Conservation (phyloP, 2,888 invertebrate species). For the Strigamia transsilvanica region DNA sequence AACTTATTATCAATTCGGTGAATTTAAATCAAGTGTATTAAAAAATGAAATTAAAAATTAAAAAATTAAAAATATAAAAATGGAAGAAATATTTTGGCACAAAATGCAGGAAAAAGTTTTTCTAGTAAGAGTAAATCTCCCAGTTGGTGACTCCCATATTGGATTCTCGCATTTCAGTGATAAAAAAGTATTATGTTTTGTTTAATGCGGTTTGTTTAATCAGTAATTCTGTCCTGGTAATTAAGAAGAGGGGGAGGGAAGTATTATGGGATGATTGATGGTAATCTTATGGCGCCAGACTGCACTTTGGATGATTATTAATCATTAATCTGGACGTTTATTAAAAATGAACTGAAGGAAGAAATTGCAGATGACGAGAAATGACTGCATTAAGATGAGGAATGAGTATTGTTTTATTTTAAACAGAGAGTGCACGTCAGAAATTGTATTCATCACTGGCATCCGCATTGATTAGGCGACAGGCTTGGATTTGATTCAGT, state of each 20-base stretch:
- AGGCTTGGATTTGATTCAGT: background rate
- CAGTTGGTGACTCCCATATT: background rate
- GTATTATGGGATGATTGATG: constrained; percentile 5
- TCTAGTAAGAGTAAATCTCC: constrained; percentile 20
- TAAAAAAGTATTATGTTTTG: background rate
- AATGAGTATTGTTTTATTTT: background rate
- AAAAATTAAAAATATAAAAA: background rate
- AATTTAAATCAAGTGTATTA: too few relatives aligned
- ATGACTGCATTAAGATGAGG: background rate
- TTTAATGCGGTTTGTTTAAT: constrained; percentile 20
- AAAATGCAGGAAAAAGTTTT: constrained; percentile 1
- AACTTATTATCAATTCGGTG: too few relatives aligned
- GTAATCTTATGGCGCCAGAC: constrained; percentile 42
- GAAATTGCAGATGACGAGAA: constrained; percentile 7
- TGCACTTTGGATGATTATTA: constrained; percentile 17
- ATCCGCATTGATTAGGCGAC: background rate
- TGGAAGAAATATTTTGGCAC: constrained; percentile 18
- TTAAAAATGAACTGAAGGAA: constrained; percentile 19
- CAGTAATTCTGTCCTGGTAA: constrained; percentile 32
- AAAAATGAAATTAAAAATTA: background rate
- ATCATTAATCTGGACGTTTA: constrained; percentile 39
- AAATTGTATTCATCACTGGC: background rate
- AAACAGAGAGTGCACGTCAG: background rate
- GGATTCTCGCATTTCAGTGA: background rate
- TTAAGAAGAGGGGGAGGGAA: background rate